Evolutionary conservation across 2,888 invertebrate genomes (phyloP).

Genomic region (Electrophaes corylata): DNA sequence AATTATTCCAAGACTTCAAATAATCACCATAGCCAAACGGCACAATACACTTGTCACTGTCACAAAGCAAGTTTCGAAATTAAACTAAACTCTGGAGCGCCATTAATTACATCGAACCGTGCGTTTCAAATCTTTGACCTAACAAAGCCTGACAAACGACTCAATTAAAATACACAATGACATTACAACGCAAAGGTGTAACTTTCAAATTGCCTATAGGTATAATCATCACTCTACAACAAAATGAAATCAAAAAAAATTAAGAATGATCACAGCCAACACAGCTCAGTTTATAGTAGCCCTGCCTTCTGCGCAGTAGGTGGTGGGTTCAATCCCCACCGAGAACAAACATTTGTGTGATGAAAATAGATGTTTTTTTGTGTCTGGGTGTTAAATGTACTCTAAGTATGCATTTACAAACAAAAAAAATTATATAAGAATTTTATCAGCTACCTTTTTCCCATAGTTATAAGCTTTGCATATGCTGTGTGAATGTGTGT

Average conservation of each 20-base stretch:
- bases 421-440: too few relatives aligned
- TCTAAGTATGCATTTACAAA: too few relatives aligned
- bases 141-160: slow-evolving; percentile 38
- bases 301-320: too few relatives aligned
- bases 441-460: too few relatives aligned
- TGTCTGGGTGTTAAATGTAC: too few relatives aligned
- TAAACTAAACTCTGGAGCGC: slow-evolving; percentile 40
- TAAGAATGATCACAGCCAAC: too few relatives aligned
- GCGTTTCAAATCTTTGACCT: slow-evolving; percentile 31
- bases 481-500: too few relatives aligned
- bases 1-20: slow-evolving; percentile 15
- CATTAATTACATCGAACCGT: slow-evolving; percentile 44
- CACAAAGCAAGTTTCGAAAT: slow-evolving; percentile 43
- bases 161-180: slow-evolving; percentile 31
- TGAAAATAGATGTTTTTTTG: too few relatives aligned
- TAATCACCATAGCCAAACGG: slow-evolving; percentile 20
- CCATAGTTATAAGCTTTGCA: too few relatives aligned
- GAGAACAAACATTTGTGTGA: too few relatives aligned
- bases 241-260: background rate
- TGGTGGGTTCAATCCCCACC: too few relatives aligned
- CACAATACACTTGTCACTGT: slow-evolving; percentile 45
- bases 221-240: background rate
- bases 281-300: too few relatives aligned
- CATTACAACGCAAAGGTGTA: slow-evolving; percentile 9
- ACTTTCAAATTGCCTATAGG: slow-evolving; percentile 12